phyloP scores from a whole-genome alignment of 2,888 invertebrate genomes.

The Agrilus cyanescens region DNA sequence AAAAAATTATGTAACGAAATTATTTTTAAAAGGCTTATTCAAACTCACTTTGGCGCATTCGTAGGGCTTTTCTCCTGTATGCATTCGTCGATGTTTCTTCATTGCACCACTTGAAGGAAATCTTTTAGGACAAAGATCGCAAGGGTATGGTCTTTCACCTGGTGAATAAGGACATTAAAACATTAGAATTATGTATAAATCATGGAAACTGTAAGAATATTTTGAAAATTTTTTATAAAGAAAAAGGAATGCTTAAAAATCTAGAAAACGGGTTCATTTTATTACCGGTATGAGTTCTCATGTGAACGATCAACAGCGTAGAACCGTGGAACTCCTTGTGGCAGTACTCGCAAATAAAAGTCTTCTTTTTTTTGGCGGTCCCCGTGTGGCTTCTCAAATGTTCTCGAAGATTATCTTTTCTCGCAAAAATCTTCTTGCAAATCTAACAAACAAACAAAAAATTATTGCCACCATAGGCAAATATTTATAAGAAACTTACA shows the following conservation, averaged over 20 bases:
- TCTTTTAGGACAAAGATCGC: slow-evolving; percentile 60
- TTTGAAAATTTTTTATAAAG: background rate
- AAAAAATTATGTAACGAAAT: slow-evolving; percentile 16
- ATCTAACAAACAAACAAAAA: slow-evolving; percentile 36
- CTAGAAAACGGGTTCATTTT: no score
- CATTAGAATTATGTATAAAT: background rate
- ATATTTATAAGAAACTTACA: slow-evolving; percentile 28
- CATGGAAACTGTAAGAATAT: background rate
- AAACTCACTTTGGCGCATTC: slow-evolving; percentile 37
- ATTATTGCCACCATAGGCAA: background rate
- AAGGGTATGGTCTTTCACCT: slow-evolving; percentile 48
- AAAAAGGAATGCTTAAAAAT: background rate
- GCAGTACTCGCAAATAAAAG: slow-evolving; percentile 51
- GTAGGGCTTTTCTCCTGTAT: slow-evolving; percentile 50
- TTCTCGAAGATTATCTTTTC: slow-evolving; percentile 61
- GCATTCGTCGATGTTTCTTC: slow-evolving; percentile 56
- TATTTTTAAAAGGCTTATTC: background rate
- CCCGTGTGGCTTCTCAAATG: slow-evolving; percentile 60
- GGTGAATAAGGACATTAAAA: slow-evolving; percentile 3
- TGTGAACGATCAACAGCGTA: slow-evolving; percentile 49
- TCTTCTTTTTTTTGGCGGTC: slow-evolving; percentile 40
- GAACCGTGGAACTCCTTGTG: slow-evolving; percentile 53
- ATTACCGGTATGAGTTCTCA: slow-evolving; percentile 55
- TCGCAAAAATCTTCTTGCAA: slow-evolving; percentile 49
- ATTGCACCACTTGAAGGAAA: slow-evolving; percentile 65